These are phyloP conservation scores for Pteromalus puparum DNA, from an alignment of 1,140 invertebrate species.

Conservation along the genomic window DNA sequence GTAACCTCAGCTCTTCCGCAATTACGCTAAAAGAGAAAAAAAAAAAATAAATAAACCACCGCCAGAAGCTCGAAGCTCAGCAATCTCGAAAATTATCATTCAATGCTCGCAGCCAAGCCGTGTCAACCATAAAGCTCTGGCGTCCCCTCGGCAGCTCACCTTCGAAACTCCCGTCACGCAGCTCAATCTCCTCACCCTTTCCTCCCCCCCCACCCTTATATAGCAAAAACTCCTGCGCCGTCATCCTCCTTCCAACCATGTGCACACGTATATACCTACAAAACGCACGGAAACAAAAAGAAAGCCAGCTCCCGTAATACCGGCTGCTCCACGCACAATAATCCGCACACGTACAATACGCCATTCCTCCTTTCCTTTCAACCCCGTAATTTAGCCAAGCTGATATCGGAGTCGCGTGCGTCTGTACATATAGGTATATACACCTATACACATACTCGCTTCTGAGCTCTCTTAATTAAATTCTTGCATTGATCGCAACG, in stretches of 20 bases:
- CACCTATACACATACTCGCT: background rate
- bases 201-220: no score
- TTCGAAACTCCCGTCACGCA: background rate
- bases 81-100: background rate
- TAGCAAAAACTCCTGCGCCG: background rate
- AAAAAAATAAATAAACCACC: no score
- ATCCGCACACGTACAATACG: background rate
- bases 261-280: background rate
- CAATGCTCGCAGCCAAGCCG: background rate
- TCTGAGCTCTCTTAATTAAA: conserved; percentile 47
- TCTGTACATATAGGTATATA: no score
- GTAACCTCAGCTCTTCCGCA: background rate
- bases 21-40: background rate
- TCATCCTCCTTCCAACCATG: background rate
- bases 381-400: conserved; percentile 11
- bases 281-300: background rate
- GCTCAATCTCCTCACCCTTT: background rate
- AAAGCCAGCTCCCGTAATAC: background rate
- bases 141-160: background rate
- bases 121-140: background rate
- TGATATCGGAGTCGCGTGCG: background rate
- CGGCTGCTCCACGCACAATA: no score
- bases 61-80: background rate
- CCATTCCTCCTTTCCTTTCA: conserved; percentile 8
- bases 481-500: conserved; percentile 38